phyloP scores from a whole-genome alignment of 2,888 invertebrate species.

The Crocallis elinguaria region DNA sequence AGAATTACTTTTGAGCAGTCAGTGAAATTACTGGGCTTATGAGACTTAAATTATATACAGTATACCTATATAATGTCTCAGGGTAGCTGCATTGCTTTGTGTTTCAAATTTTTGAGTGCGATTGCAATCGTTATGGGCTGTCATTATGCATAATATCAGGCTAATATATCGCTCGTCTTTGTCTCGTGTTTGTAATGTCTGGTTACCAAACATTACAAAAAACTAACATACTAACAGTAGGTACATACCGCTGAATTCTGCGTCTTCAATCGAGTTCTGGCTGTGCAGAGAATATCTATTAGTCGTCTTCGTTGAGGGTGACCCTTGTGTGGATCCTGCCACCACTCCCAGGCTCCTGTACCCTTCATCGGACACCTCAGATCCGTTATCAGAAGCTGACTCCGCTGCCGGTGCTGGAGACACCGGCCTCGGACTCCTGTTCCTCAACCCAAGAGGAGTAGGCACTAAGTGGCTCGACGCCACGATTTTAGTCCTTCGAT shows the following conservation, averaged over 20 bases:
- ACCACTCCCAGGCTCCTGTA: slow-evolving; percentile 91
- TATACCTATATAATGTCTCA: no score
- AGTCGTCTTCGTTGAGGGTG: slow-evolving; percentile 80
- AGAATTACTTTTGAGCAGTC: no score
- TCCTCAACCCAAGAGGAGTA: slow-evolving; percentile 71
- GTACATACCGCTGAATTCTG: slow-evolving; percentile 88
- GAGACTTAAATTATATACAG: no score
- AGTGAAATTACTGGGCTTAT: no score
- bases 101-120: no score
- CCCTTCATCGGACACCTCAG: slow-evolving; percentile 94
- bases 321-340: slow-evolving; percentile 78
- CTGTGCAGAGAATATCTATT: slow-evolving; percentile 88
- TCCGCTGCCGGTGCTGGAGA: slow-evolving; percentile 85
- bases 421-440: slow-evolving; percentile 74
- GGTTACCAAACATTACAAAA: no score
- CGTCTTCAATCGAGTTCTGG: slow-evolving; percentile 89
- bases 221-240: no score
- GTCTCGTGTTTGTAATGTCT: no score
- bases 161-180: no score
- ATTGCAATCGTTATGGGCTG: no score
- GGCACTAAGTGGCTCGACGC: slow-evolving; percentile 78
- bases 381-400: slow-evolving; percentile 91
- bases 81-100: no score
- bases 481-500: slow-evolving; percentile 70
- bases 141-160: no score